Conservation (phyloP, 2,797 vertebrate genomes). For the Harpagifer antarcticus region DNA sequence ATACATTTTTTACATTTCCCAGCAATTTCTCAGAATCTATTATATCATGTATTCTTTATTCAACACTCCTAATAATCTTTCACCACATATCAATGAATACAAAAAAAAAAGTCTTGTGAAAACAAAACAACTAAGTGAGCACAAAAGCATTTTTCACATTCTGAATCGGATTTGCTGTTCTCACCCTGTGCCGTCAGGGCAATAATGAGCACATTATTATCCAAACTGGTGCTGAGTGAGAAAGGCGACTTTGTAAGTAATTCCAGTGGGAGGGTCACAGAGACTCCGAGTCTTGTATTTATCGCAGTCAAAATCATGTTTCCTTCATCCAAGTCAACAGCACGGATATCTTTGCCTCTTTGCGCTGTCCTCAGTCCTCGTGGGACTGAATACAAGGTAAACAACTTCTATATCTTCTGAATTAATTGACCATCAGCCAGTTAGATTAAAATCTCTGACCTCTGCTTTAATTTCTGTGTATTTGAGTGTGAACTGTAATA, state of each 20-base stretch:
- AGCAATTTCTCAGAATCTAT: too few species aligned
- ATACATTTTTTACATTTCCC: too few species aligned
- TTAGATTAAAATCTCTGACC: conserved; percentile 26
- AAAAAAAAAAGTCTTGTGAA: conserved; percentile 12
- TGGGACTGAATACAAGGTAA: conserved; percentile 78
- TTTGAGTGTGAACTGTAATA: not conserved
- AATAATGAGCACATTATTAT: conserved; percentile 84
- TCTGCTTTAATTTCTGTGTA: conserved; percentile 2
- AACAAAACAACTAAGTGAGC: conserved; percentile 27
- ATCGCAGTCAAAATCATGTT: conserved; percentile 76
- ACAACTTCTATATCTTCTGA: conserved; percentile 34
- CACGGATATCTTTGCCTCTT: conserved; percentile 56
- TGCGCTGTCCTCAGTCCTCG: conserved; percentile 34
- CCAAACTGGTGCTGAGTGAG: conserved; percentile 69
- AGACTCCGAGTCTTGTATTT: conserved; percentile 79
- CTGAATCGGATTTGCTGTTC: conserved; percentile 68
- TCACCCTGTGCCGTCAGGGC: conserved; percentile 58
- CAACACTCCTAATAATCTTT: not conserved
- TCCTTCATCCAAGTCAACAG: conserved; percentile 68
- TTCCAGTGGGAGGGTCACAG: conserved; percentile 85
- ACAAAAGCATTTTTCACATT: conserved; percentile 74
- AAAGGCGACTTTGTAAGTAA: conserved; percentile 86
- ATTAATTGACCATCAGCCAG: conserved; percentile 3
- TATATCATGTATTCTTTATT: not conserved
- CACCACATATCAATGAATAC: not conserved